Conservation (phyloP, 2,888 invertebrate species). For the Tenthredo notha region DNA sequence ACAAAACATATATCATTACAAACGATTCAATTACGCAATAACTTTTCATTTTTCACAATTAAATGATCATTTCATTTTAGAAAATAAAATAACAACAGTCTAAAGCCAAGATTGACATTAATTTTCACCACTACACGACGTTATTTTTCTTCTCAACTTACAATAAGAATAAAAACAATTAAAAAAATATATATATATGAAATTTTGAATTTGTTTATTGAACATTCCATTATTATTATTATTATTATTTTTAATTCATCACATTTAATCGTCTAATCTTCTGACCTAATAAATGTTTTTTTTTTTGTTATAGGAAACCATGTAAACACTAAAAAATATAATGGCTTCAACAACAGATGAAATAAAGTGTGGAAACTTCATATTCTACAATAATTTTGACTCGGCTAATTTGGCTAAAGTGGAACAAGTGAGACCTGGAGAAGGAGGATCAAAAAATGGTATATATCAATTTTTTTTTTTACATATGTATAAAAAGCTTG, state of each 20-base stretch:
- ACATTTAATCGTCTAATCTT: background rate
- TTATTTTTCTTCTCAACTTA: background rate
- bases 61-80: background rate
- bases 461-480: constrained; percentile 63
- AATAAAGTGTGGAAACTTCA: constrained; percentile 86
- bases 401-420: constrained; percentile 93
- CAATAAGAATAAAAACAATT: background rate
- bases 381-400: constrained; percentile 93
- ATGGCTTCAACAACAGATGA: constrained; percentile 76
- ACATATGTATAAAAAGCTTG: background rate
- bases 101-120: too few species aligned
- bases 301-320: constrained; percentile 73
- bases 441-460: constrained; percentile 67
- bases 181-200: background rate
- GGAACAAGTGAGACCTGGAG: constrained; percentile 82
- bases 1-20: background rate
- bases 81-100: background rate
- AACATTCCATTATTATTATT: too few species aligned
- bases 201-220: background rate
- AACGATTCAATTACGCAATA: background rate
- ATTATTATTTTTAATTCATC: background rate
- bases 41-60: background rate
- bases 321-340: constrained; percentile 67
- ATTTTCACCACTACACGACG: background rate
- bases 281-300: background rate